phyloP scores from a whole-genome alignment of 2,888 invertebrate species.

The Ectemnius continuus region DNA sequence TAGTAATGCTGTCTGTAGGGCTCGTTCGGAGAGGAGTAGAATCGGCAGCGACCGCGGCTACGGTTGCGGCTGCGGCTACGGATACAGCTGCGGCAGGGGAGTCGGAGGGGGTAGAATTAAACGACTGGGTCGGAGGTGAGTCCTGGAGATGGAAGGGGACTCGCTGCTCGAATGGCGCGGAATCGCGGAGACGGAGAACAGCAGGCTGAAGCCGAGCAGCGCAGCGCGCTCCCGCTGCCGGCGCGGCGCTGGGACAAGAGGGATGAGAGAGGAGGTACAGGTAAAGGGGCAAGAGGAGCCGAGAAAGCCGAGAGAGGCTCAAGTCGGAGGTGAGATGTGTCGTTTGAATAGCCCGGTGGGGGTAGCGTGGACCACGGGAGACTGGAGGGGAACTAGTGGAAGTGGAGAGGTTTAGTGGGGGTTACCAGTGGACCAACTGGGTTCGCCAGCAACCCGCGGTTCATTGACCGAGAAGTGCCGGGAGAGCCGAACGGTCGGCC shows the following conservation, averaged over 20 bases:
- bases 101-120: slow-evolving; percentile 55
- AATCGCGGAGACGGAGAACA: slow-evolving; percentile 11
- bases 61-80: slow-evolving; percentile 8
- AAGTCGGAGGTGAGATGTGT: slow-evolving; percentile 58
- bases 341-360: slow-evolving; percentile 58
- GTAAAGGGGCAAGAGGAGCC: slow-evolving; percentile 44
- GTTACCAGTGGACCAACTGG: slow-evolving; percentile 77
- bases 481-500: slow-evolving; percentile 64
- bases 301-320: slow-evolving; percentile 15
- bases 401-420: slow-evolving; percentile 52
- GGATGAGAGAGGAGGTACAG: slow-evolving; percentile 30
- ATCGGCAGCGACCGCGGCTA: slow-evolving; percentile 7
- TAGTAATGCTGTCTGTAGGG: slow-evolving; percentile 36
- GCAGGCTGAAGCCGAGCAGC: background rate
- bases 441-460: slow-evolving; percentile 76
- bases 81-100: slow-evolving; percentile 16
- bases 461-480: slow-evolving; percentile 76
- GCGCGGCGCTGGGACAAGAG: slow-evolving; percentile 8
- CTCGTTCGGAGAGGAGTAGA: slow-evolving; percentile 8
- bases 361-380: slow-evolving; percentile 56
- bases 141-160: slow-evolving; percentile 53
- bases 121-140: slow-evolving; percentile 61
- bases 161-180: slow-evolving; percentile 16
- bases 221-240: no score
- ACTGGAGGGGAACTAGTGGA: slow-evolving; percentile 38